phyloP scores from a whole-genome alignment of 2,888 invertebrate species.

The Apomyelois bistriatella region DNA sequence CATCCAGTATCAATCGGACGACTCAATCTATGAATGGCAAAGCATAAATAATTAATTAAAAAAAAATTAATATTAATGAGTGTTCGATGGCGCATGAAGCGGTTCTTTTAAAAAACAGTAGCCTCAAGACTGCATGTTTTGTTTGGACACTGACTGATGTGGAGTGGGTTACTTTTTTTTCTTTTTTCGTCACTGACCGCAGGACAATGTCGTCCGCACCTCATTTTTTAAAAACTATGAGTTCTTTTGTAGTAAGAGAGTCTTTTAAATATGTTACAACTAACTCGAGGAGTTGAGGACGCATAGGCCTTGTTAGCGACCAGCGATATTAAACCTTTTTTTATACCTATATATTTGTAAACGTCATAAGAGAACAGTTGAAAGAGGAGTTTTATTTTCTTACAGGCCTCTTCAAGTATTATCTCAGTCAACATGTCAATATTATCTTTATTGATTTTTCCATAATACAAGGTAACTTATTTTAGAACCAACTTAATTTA shows the following conservation, averaged over 20 bases:
- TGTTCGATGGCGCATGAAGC: slow-evolving; percentile 58
- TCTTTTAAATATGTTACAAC: no score
- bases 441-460: no score
- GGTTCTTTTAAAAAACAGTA: slow-evolving; percentile 61
- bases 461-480: no score
- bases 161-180: slow-evolving; percentile 40
- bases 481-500: no score
- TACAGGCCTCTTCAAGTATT: no score
- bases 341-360: no score
- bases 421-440: no score
- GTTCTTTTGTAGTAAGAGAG: neutral
- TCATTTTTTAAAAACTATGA: slow-evolving; percentile 6
- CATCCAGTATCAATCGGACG: slow-evolving; percentile 46
- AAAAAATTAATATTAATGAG: slow-evolving; percentile 63
- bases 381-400: no score
- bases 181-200: slow-evolving; percentile 33
- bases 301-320: no score
- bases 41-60: slow-evolving; percentile 59
- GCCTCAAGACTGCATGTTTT: slow-evolving; percentile 61
- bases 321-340: no score
- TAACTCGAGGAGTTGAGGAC: no score
- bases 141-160: slow-evolving; percentile 56
- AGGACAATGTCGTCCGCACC: slow-evolving; percentile 10
- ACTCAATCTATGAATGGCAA: slow-evolving; percentile 62
- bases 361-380: no score